Base-by-base conservation (phyloP, 2,888 invertebrate species). In the Pandemis heparana region DNA sequence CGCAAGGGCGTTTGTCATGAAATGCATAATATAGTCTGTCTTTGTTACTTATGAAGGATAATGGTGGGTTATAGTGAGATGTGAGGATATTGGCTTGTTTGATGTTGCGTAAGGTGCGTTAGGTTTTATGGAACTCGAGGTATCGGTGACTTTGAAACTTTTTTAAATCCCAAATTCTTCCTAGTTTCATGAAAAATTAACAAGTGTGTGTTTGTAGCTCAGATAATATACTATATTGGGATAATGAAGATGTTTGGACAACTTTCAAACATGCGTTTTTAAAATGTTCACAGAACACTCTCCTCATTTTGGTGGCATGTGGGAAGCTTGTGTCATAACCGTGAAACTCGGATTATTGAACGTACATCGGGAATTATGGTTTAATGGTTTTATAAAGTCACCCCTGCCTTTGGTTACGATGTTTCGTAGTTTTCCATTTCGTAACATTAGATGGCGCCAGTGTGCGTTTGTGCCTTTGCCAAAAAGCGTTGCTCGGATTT, bases 401-500 rank as follows among this genome's bases (percentile, higher is more conserved):
- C 67, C 39, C 68, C 56, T 72, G 63, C 39, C 53, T 48, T 14
- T 14, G 61, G 43, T 70, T 43, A 18, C 23, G 38, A 67, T 16
- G 10, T 16, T 67, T 68, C 39, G 43, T 48, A 16, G 43, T 74
- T 56, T 65, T 62, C 70, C 65, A 39, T 66, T 63, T 69, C 48
- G 32, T 59, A 65, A 51, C 51, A 71, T 41, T 41, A 65, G 69
- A 67, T 67, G 60, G 69, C 51, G 70, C 38, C 39, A 56, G 43
- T 43, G 39, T 43, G 74, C 64, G 71, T 65, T 46, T 71, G 77
- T 75, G 77, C 77, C 77, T 77, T 77, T 70, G 75, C 75, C 77
- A 74, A 76, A 75, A 71, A 75, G 38, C 60, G 70, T 75, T 77
- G 41, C 70, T 70, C 61, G 18, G 75, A 59, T 62, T 63, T 46